Base-by-base conservation (phyloP, 2,113 vertebrate genomes). In the Phyllostomus hastatus region DNA sequence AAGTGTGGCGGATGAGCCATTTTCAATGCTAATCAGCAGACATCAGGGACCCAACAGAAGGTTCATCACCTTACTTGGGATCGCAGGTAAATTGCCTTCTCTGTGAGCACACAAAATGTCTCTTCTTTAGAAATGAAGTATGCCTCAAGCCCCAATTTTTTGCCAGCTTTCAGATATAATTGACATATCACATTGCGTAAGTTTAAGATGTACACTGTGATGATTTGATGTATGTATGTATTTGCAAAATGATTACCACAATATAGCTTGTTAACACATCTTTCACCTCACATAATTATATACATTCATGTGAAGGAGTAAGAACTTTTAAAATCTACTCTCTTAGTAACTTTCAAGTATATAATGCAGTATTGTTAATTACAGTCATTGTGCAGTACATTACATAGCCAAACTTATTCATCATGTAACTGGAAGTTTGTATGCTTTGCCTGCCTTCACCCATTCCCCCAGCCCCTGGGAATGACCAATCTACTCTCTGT, bases 141-240 rank as follows among this genome's bases (percentile, higher is more conserved):
- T 10, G 14, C 10, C 2, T 31, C 16, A 5, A 54, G 17, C 41
- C 66, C 78, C n/a, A 15, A 10, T 5, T 70, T 70, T 5, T 57
- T 15, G 2, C 88, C 64, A 70, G 20, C 14, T 43, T 54, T 81
- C 52, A 43, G 31, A 57, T 57, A 3, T 12, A 54, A 12, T 9
- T 17, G 33, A 11, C 38, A 16, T 4, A 8, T 3, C 26, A 16
- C 72, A 5, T 0, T 38, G 48, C 24, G 22, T 6, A 9, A 8
- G 16, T 35, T 48, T 12, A 69, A 48, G 24, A 16, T 48, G 4
- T 33, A 43, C 12, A 3, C 17, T 7, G 10, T 50, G 5, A 5
- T 19, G 43, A 64, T 64, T 22, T 64, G 24, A 17, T 31, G 5
- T 0, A 11, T 16, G 11, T 22, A 16, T 6, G 0, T 4, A 3